phyloP scores from a whole-genome alignment of 1,140 invertebrate species.

The Sweltsa coloradensis region DNA sequence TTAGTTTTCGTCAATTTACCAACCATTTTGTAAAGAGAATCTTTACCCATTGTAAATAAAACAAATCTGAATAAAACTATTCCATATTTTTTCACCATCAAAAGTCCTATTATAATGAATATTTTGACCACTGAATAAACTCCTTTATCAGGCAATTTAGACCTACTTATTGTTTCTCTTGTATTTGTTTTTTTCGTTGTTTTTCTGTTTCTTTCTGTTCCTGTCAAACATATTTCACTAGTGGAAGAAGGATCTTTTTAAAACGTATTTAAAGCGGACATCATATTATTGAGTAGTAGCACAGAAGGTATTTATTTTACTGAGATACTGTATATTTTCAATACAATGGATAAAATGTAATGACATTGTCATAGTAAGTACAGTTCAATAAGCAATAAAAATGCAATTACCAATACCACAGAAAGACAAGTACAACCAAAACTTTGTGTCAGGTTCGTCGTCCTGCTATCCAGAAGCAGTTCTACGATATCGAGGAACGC shows the following conservation, averaged over 20 bases:
- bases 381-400: not conserved
- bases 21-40: not conserved
- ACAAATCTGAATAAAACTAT: not conserved
- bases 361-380: not conserved
- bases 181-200: no score
- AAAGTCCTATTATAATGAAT: not conserved
- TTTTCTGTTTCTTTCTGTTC: no score
- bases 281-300: not conserved
- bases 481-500: conserved; percentile 50
- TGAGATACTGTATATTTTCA: not conserved
- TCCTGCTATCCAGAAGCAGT: conserved; percentile 50
- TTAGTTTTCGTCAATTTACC: conserved; percentile 12
- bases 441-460: conserved; percentile 36
- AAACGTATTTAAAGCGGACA: not conserved
- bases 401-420: no score
- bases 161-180: not conserved
- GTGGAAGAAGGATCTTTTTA: no score
- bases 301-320: not conserved
- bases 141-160: not conserved
- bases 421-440: no score
- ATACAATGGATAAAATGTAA: not conserved
- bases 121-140: not conserved
- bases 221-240: no score
- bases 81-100: not conserved
- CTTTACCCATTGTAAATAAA: conserved; percentile 6